Percentiles rank a stretch among this genome's conserved stretches.
Conservation (phyloP, 2,888 invertebrate genomes). For the Molanna angustata region DNA sequence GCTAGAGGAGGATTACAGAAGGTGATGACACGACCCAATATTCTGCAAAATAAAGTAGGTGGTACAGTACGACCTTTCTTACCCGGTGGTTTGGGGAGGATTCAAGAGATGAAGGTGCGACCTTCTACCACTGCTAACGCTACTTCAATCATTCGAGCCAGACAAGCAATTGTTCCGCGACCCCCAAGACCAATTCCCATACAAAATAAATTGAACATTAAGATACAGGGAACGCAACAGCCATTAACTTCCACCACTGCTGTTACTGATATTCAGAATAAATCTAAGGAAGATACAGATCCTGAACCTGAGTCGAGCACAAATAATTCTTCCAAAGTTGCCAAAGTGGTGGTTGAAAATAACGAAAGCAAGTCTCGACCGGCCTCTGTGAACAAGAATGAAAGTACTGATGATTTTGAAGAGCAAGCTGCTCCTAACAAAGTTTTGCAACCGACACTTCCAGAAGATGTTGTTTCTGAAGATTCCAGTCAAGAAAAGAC, state of each 20-base stretch:
- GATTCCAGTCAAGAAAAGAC: conserved; percentile 32
- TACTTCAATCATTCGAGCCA: conserved; percentile 42
- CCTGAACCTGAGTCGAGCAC: too few relatives aligned
- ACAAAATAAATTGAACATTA: conserved; percentile 27
- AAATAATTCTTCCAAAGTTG: background rate
- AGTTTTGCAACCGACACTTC: conserved; percentile 15
- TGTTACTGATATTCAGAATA: conserved; percentile 22
- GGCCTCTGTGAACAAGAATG: conserved; percentile 2
- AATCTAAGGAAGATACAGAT: conserved; percentile 14
- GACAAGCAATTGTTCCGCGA: conserved; percentile 39
- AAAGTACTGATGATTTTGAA: conserved; percentile 18
- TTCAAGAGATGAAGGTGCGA: conserved; percentile 26
- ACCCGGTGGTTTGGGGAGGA: conserved; percentile 37
- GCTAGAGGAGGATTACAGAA: conserved; percentile 45
- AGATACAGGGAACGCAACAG: conserved; percentile 24
- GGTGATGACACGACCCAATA: conserved; percentile 43
- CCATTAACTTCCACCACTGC: background rate
- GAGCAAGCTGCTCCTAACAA: conserved; percentile 7
- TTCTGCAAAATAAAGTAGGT: conserved; percentile 43
- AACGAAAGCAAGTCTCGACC: background rate
- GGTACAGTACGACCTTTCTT: conserved; percentile 40
- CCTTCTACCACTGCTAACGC: conserved; percentile 45
- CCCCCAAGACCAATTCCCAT: conserved; percentile 25
- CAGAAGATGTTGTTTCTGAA: conserved; percentile 28
- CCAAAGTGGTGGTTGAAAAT: too few relatives aligned